Evolutionary conservation across 2,113 vertebrate species (phyloP).

Genomic region (Phylloscopus trochilus): DNA sequence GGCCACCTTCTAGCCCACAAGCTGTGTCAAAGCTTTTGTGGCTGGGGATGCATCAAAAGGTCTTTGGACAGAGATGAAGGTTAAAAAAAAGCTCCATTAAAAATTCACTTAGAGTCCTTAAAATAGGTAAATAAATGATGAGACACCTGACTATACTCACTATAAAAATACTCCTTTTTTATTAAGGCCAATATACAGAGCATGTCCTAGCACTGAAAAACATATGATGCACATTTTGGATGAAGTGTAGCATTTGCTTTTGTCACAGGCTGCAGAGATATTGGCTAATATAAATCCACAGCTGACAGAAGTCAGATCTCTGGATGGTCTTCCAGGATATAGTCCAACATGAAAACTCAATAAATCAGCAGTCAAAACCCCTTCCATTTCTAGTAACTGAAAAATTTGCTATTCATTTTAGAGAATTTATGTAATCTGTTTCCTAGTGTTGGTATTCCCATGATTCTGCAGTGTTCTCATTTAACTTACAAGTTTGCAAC

Average conservation of each 20-base stretch:
- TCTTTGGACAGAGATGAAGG: background rate
- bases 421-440: slow-evolving; percentile 3
- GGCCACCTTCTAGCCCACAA: background rate
- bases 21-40: background rate
- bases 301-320: background rate
- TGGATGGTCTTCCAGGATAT: background rate
- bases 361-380: background rate
- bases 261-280: background rate
- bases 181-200: background rate
- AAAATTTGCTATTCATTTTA: background rate
- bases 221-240: background rate
- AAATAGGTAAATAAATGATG: background rate
- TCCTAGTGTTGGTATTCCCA: background rate
- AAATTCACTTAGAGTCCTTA: background rate
- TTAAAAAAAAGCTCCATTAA: background rate
- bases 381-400: background rate
- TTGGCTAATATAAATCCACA: background rate
- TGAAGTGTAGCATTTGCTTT: background rate
- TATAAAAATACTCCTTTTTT: background rate
- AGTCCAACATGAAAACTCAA: background rate
- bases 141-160: background rate
- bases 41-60: background rate
- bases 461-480: background rate
- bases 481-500: background rate
- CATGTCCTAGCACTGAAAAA: background rate